A percentile compares a stretch with the other conserved stretches of the same genome.
Conservation (phyloP, 2,113 vertebrate species). For the Buteo buteo region DNA sequence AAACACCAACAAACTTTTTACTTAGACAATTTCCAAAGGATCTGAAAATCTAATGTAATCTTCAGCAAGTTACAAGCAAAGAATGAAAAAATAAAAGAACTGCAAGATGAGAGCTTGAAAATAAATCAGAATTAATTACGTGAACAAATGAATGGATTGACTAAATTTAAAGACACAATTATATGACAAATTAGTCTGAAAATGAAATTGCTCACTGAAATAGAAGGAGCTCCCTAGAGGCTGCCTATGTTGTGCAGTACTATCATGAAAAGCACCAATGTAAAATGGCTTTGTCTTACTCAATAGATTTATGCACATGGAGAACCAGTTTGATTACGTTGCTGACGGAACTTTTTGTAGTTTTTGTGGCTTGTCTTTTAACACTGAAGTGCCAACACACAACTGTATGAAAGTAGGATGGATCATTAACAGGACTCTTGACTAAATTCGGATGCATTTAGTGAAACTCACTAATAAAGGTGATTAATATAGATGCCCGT, state of each 20-base stretch:
- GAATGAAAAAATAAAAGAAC: not conserved
- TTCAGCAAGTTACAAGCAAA: not conserved
- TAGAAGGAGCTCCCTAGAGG: not conserved
- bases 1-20: not conserved
- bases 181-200: slow-evolving; percentile 25
- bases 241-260: not conserved
- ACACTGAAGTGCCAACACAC: not conserved
- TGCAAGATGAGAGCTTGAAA: not conserved
- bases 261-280: not conserved
- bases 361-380: not conserved
- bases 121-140: slow-evolving; percentile 6
- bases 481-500: not conserved
- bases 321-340: not conserved
- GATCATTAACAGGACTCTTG: not conserved
- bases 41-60: not conserved
- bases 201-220: slow-evolving; percentile 5
- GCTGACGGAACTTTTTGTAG: not conserved
- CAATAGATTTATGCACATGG: not conserved
- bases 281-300: not conserved
- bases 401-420: not conserved
- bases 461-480: not conserved
- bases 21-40: not conserved
- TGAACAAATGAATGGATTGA: slow-evolving; percentile 4
- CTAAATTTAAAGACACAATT: slow-evolving; percentile 22
- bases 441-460: not conserved